Evolutionary conservation across 2,888 invertebrate species (phyloP), one percentile per base, ranked within the genome.

Genomic region (Aphodius granarius): DNA sequence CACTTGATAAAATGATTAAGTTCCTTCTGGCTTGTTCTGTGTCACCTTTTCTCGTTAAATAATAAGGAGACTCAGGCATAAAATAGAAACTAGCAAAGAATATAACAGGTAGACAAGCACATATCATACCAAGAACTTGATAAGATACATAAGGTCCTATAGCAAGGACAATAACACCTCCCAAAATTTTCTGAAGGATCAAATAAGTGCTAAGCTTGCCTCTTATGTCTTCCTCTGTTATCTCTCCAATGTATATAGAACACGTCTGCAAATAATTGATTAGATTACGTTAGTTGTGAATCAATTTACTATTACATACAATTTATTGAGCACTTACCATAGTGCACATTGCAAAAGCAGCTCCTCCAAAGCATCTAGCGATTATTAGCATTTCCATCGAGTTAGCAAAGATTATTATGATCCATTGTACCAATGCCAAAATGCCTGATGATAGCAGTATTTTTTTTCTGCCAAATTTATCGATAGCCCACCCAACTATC

Each of bases 361-460:
- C 43, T 62, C 94, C 95, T 4, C 91, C 90, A 62, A 94, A 87
- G 70, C 93, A 90, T 72, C 92, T 87, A 0, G 91, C 92, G 0
- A 88, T 85, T 79, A 90, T 89, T 3, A 92, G 86, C 89, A 91
- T 90, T 0, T 83, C 82, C 0, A 91, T 17, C 2, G 77, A 75
- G 21, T 72, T 74, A 9, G 75, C 75, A 65, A 78, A 79, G 15
- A 74, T 18, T 17, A 86, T 23, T 0, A 86, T 81, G 1, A 79
- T 62, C 89, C 90, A 91, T 80, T 90, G 90, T 79, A 89, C 73
- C 43, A 89, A 84, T 19, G 89, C 87, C 0, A 91, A 90, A 15
- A 89, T 78, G 0, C 89, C 87, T 0, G 90, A 88, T 3, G 87
- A 80, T 66, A 90, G 84, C 0, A 91, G 84, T 1, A 90, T 89